phyloP scores from a whole-genome alignment of 2,113 vertebrate species.

The Atlantisia rogersi region DNA sequence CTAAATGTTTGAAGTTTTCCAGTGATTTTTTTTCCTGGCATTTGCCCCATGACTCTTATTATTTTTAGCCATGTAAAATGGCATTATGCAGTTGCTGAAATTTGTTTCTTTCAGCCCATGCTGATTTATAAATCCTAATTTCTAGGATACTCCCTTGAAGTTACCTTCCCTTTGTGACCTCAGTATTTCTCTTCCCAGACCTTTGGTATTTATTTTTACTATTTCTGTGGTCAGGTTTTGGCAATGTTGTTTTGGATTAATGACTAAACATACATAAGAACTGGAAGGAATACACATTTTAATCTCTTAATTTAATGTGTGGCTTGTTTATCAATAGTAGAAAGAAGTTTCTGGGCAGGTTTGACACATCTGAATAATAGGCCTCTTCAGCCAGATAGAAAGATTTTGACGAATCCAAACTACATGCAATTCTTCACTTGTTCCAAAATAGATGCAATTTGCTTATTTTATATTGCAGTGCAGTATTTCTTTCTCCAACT shows the following conservation, averaged over 20 bases:
- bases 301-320: constrained; percentile 25
- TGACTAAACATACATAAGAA: constrained; percentile 36
- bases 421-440: constrained; percentile 20
- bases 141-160: constrained; percentile 69
- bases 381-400: constrained; percentile 3
- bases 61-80: constrained; percentile 68
- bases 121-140: constrained; percentile 65
- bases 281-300: constrained; percentile 16
- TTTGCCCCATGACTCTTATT: constrained; percentile 42
- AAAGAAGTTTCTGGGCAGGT: constrained; percentile 53
- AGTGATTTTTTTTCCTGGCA: constrained; percentile 60
- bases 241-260: constrained; percentile 41
- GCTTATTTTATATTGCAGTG: constrained; percentile 44
- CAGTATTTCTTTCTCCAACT: constrained; percentile 32
- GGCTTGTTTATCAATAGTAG: constrained; percentile 49
- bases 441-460: constrained; percentile 45
- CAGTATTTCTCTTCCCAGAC: constrained; percentile 63
- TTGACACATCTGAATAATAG: constrained; percentile 41
- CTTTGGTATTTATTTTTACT: constrained; percentile 63
- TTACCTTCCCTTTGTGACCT: constrained; percentile 62
- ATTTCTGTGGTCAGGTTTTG: constrained; percentile 48
- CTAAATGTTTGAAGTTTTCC: constrained; percentile 54
- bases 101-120: constrained; percentile 42
- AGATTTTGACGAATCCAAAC: not conserved
- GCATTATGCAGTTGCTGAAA: constrained; percentile 64